These are phyloP conservation scores for Morpho achilles DNA, from an alignment of 2,888 invertebrate genomes.

Conservation along the genomic window DNA sequence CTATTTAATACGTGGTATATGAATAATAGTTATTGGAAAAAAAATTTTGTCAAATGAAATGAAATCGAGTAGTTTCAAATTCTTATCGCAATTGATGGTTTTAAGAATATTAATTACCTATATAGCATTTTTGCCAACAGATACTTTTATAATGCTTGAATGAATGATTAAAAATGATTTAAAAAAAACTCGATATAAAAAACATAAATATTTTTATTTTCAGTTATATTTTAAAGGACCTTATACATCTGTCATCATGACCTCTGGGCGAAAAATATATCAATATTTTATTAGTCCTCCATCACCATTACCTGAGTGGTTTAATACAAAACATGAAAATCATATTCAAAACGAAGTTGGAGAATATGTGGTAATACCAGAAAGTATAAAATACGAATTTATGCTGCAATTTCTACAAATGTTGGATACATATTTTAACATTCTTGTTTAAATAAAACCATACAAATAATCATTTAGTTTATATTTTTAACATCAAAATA, in stretches of 20 bases:
- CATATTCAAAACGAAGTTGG: conserved; percentile 22
- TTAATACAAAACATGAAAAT: conserved; percentile 37
- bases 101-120: too few relatives aligned
- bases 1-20: too few relatives aligned
- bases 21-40: too few relatives aligned
- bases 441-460: conserved; percentile 30
- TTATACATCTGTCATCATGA: conserved; percentile 38
- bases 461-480: too few relatives aligned
- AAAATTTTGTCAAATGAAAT: too few relatives aligned
- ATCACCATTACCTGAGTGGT: conserved; percentile 47
- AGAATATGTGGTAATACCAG: conserved; percentile 37
- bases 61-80: too few relatives aligned
- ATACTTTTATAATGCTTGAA: too few relatives aligned
- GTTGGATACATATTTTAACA: conserved; percentile 31
- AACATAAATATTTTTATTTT: conserved; percentile 24
- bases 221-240: conserved; percentile 48
- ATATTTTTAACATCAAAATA: too few relatives aligned
- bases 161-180: too few relatives aligned
- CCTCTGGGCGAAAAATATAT: conserved; percentile 35
- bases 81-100: too few relatives aligned
- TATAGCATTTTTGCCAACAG: too few relatives aligned
- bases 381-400: conserved; percentile 35
- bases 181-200: neutral
- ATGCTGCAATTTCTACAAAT: conserved; percentile 33
- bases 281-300: conserved; percentile 40